These are phyloP conservation scores for Ditula angustiorana DNA, from an alignment of 2,888 invertebrate species.

Conservation along the genomic window DNA sequence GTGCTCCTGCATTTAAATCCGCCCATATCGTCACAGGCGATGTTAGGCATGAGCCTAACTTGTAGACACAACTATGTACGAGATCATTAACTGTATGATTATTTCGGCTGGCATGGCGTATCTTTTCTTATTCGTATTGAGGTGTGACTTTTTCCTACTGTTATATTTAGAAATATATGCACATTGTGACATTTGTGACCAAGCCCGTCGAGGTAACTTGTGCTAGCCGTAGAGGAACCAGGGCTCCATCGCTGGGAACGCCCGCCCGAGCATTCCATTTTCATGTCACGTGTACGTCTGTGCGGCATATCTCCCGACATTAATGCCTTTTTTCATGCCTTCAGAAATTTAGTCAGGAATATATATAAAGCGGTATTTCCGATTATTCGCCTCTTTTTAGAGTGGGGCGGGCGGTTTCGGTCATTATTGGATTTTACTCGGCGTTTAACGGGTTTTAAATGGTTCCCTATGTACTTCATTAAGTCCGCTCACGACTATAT, in stretches of 20 bases:
- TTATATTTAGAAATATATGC: not conserved
- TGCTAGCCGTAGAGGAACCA: too few relatives aligned
- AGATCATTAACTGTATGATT: too few relatives aligned
- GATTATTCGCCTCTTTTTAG: constrained; percentile 52
- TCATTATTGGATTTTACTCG: constrained; percentile 55
- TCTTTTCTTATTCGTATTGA: too few relatives aligned
- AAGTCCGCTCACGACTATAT: constrained; percentile 40
- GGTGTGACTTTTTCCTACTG: not conserved
- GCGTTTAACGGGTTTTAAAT: constrained; percentile 48
- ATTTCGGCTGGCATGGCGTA: too few relatives aligned
- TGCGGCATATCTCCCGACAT: constrained; percentile 51
- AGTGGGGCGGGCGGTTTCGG: constrained; percentile 41
- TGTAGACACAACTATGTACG: too few relatives aligned
- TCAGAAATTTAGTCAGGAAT: constrained; percentile 52
- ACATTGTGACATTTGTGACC: not conserved
- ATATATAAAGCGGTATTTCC: constrained; percentile 52
- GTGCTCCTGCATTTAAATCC: too few relatives aligned
- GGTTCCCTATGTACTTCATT: constrained; percentile 29
- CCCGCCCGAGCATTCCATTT: constrained; percentile 41
- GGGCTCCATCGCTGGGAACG: constrained; percentile 28
- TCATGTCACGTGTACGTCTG: constrained; percentile 53
- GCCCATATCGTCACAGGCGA: too few relatives aligned
- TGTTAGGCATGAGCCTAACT: too few relatives aligned
- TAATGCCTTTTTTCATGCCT: constrained; percentile 54
- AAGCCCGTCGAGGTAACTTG: not conserved